Evolutionary conservation across 2,888 invertebrate species (phyloP), one percentile per base, ranked within the genome.

Genomic region (Cheiracanthium punctorium): DNA sequence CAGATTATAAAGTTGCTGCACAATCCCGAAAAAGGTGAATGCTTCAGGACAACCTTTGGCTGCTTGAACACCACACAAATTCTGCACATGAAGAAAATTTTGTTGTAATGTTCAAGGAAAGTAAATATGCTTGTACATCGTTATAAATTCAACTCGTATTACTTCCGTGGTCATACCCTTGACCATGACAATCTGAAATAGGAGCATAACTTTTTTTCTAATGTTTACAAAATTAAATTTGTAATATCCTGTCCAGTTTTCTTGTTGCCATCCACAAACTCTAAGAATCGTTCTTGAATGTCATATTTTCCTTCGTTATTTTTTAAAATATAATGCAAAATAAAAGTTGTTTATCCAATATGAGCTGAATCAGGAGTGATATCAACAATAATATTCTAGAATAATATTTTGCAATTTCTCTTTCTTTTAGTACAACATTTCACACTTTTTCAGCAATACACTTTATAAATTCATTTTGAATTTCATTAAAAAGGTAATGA

Each of bases 1-100:
- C 2, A 48, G 17, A 48, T 48, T 48, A n/a, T n/a, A 48, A 10
- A 48, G 10, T 48, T 48, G 7, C 5, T 74, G 52, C n/a, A 76
- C 32, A 17, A 41, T 65, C 37, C 65, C 76, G 33, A 75, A 75
- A 32, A 37, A 76, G 64, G 76, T 67, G n/a, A 33, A 65, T 0
- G 24, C 41, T 2, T 76, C 64, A 37, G 67, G 65, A 24, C 65
- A 29, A 4, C 64, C 14, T 76, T 65, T 65, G 17, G 76, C 37
- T 0, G 29, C 76, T 37, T 37, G 24, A 65, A 37, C 41, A 20
- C 67, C 29, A 41, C 76, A 48, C 7, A 48, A 2, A 48, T 10
- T 10, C 48, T 7, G 10, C 17, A n/a, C 17, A n/a, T 7, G 7
- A 2, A 17, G 48, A n/a, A n/a, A 12, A 10, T 17, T 12, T 2